These are phyloP conservation scores for Drosophila nr. medialis DNA, from an alignment of 2,888 invertebrate species.

Conservation along the genomic window DNA sequence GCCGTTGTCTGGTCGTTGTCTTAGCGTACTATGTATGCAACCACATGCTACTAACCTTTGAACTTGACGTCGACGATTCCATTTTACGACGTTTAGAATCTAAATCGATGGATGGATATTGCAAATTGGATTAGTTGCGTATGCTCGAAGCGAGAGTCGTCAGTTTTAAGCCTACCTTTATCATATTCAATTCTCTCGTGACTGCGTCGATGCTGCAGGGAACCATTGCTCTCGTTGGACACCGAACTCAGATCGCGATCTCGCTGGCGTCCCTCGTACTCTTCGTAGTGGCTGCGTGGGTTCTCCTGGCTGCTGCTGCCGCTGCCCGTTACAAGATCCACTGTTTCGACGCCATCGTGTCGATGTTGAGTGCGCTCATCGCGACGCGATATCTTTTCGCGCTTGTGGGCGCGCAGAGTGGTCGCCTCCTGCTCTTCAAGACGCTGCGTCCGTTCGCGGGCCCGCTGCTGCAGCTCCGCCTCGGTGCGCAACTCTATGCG, in stretches of 20 bases:
- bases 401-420: constrained; percentile 65
- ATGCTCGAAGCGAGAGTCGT: background rate
- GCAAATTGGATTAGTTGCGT: background rate
- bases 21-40: constrained; percentile 84
- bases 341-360: constrained; percentile 65
- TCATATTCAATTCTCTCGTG: constrained; percentile 87
- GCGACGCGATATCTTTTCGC: constrained; percentile 76
- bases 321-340: constrained; percentile 55
- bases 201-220: constrained; percentile 86
- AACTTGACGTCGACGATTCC: constrained; percentile 89
- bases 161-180: constrained; percentile 85
- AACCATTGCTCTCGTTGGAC: constrained; percentile 86
- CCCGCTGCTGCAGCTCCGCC: constrained; percentile 73
- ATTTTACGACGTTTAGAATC: constrained; percentile 94
- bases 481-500: constrained; percentile 60
- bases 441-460: constrained; percentile 71
- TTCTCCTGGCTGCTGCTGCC: constrained; percentile 45
- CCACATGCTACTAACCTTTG: constrained; percentile 92
- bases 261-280: constrained; percentile 86
- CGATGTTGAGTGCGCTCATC: constrained; percentile 79
- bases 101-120: constrained; percentile 22
- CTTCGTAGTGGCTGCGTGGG: constrained; percentile 69
- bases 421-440: constrained; percentile 60
- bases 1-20: constrained; percentile 64
- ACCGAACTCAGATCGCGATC: constrained; percentile 87